phyloP scores from a whole-genome alignment of 2,888 invertebrate species.

The Drosophila subsilvestris region DNA sequence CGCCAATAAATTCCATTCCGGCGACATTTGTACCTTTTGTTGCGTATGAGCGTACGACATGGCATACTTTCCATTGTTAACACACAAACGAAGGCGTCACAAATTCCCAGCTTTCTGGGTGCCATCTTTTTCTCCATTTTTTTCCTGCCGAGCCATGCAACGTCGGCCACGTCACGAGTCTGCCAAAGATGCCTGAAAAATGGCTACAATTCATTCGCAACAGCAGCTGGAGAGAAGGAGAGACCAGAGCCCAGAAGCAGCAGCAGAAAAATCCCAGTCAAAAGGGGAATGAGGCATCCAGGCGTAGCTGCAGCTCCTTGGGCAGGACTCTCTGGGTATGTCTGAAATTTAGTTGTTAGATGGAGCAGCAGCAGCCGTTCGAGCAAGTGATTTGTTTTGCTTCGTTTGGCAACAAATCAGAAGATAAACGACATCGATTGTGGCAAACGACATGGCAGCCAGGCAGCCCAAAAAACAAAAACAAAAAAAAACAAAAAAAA shows the following conservation, averaged over 20 bases:
- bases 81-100: slow-evolving; percentile 60
- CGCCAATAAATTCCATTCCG: slow-evolving; percentile 72
- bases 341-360: slow-evolving; percentile 60
- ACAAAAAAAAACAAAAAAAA: neutral
- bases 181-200: slow-evolving; percentile 72
- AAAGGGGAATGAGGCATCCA: neutral
- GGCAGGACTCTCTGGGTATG: slow-evolving; percentile 9
- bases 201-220: slow-evolving; percentile 75
- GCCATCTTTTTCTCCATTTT: slow-evolving; percentile 27
- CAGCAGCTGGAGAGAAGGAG: slow-evolving; percentile 24
- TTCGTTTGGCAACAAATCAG: slow-evolving; percentile 77
- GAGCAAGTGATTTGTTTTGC: slow-evolving; percentile 76
- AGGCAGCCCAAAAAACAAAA: slow-evolving; percentile 20
- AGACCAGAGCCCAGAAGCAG: slow-evolving; percentile 1
- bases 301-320: slow-evolving; percentile 47
- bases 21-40: slow-evolving; percentile 75
- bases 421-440: slow-evolving; percentile 78
- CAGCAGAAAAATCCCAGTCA: slow-evolving; percentile 49
- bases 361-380: slow-evolving; percentile 55
- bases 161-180: slow-evolving; percentile 40
- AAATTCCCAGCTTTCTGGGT: slow-evolving; percentile 49
- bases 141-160: slow-evolving; percentile 40
- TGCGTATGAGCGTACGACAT: neutral
- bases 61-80: slow-evolving; percentile 69
- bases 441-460: slow-evolving; percentile 68